phyloP scores from a whole-genome alignment of 2,888 invertebrate species.

The Iphiclides podalirius region DNA sequence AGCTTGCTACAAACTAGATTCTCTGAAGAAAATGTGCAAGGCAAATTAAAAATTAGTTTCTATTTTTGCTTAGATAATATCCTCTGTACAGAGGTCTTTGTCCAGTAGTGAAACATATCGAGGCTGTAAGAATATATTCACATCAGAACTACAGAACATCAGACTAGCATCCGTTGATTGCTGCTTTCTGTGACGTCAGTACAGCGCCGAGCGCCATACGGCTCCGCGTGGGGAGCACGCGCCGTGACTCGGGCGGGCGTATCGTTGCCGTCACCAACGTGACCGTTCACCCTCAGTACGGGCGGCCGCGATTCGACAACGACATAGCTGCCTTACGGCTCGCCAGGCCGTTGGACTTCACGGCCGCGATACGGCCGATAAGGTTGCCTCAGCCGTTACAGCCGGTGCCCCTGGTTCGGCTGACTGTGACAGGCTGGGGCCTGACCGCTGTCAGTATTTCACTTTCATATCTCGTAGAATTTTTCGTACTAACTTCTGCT shows the following conservation, averaged over 20 bases:
- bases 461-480: too few species aligned
- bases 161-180: too few species aligned
- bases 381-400: conserved; percentile 55
- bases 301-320: conserved; percentile 64
- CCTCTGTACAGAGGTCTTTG: too few species aligned
- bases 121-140: too few species aligned
- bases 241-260: conserved; percentile 67
- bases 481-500: too few species aligned
- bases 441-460: conserved; percentile 60
- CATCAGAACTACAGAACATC: too few species aligned
- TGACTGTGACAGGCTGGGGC: conserved; percentile 75
- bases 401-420: conserved; percentile 58
- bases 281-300: conserved; percentile 62
- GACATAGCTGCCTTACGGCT: conserved; percentile 66
- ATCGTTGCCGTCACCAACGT: conserved; percentile 61
- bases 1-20: too few species aligned
- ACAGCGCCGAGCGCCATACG: conserved; percentile 48
- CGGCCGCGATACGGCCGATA: conserved; percentile 49
- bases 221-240: conserved; percentile 67
- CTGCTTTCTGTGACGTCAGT: too few species aligned
- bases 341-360: conserved; percentile 53
- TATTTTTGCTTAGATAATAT: too few species aligned
- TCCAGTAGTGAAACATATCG: too few species aligned
- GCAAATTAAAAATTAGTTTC: too few species aligned
- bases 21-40: too few species aligned